Base-by-base conservation (phyloP, 2,113 vertebrate species). In the Campylorhamphus procurvoides region DNA sequence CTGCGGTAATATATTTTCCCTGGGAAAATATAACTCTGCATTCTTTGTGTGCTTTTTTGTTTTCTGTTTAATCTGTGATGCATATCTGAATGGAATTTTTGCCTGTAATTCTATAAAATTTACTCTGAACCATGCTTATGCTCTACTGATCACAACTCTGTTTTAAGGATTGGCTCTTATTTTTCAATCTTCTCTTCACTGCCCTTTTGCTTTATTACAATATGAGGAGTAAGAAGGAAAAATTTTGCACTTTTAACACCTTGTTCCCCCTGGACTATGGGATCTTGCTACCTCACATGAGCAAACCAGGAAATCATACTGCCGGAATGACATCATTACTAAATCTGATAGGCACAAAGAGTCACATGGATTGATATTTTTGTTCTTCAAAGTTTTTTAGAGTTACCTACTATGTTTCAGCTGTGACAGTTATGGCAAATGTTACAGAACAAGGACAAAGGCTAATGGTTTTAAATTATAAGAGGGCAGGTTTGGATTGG, bases 41-140 rank as follows among this genome's bases (percentile, higher is more conserved):
- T 44, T 84, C 86, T 89, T 60, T 92, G 80, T 94, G 28, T 53
- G 44, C 28, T 82, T 89, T 92, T 96, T 89, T 95, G 88, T 95
- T 97, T 96, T 96, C 85, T 75, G 80, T 96, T 96, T 96, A 96
- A 97, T 97, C 96, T 94, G 58, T 92, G 93, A 93, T 96, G 96
- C 96, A 96, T 95, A 95, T 94, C 96, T 92, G 92, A 93, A 96
- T 50, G 88, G 92, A 96, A 95, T 96, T 96, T 96, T 90, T 95
- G 80, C 83, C 89, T 82, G 78, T 93, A 96, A 95, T 95, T 94
- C 96, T 92, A 50, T 87, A 94, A 96, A 94, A 96, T 95, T 96
- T 96, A 82, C 92, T 95, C 85, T 90, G 89, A 96, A 89, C 73
- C 7, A 0, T 90, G 55, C 73, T 94, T 90, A 97, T 91, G 96